Evolutionary conservation across 2,797 vertebrate genomes (phyloP), one percentile per base, ranked within the genome.

Genomic region (Natrix natrix): DNA sequence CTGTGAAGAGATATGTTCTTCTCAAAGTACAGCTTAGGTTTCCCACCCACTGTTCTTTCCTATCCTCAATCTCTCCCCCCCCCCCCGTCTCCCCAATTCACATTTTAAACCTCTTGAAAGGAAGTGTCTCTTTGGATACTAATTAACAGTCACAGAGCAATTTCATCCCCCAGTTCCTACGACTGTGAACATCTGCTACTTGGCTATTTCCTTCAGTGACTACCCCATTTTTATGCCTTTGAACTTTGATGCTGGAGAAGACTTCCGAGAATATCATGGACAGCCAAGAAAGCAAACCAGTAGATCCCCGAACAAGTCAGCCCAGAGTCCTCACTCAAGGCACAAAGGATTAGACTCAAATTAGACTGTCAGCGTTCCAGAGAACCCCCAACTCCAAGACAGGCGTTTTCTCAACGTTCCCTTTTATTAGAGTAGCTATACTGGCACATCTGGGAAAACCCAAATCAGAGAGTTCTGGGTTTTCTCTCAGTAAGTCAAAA

Each of bases 31-130:
- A 26, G 8, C 55, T 8, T 54, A 74, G 26, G 1, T 24, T 13
- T n/a, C 8, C 61, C 17, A 66, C 37, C 8, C 86, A 7, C 86
- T 28, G 6, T 87, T 87, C 48, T 55, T 54, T n/a, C 16, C 43
- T 17, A 24, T 14, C 13, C 5, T 74, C 17, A 3, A 16, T 14
- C 13, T 14, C 13, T 0, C 4, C 5, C 1, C 0, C 1, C 4
- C 14, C 43, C 26, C 32, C 32, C 32, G 32, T 37, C 32, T 37
- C 32, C 32, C 32, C 32, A 37, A 5, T 88, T 59, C 56, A 59
- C 55, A 87, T 43, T 61, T 48, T 61, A n/a, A 91, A 59, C 22
- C 52, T 43, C 69, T 17, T 66, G 61, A n/a, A 90, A 66, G 48
- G 60, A 61, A 90, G 55, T 87, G 22, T 37, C 55, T 43, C 66